phyloP scores from a whole-genome alignment of 2,113 vertebrate species.

The Elaphurus davidianus region DNA sequence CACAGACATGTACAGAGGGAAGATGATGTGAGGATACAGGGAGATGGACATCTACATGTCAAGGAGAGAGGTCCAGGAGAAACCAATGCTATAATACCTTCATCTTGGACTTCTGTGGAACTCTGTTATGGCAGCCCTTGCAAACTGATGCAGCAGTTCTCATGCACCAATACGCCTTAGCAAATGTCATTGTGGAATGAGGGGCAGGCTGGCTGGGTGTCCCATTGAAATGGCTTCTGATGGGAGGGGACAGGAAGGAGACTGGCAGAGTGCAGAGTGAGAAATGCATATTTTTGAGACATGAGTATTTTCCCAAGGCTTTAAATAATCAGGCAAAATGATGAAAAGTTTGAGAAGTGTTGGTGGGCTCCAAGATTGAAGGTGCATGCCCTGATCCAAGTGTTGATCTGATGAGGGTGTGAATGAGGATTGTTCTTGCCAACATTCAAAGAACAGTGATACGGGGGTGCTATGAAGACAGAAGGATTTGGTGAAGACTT shows the following conservation, averaged over 20 bases:
- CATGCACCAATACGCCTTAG: background rate
- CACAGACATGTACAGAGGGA: background rate
- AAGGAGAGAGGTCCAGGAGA: background rate
- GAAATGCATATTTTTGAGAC: background rate
- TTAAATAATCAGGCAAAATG: background rate
- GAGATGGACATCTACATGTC: background rate
- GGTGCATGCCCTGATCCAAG: accelerated
- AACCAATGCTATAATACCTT: accelerated
- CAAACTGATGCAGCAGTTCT: background rate
- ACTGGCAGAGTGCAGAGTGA: background rate
- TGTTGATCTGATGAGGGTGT: background rate
- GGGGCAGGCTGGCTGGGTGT: background rate
- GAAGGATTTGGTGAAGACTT: background rate
- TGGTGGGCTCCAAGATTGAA: background rate
- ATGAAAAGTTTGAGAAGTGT: background rate
- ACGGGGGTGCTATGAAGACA: background rate
- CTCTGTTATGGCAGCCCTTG: too few relatives aligned
- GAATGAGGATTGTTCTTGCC: background rate
- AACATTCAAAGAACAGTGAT: background rate
- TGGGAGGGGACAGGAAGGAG: background rate
- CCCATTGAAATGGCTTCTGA: background rate
- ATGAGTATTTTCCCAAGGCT: background rate
- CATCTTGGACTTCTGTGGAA: background rate
- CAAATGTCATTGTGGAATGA: accelerated
- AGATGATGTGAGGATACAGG: background rate